Evolutionary conservation across 2,797 vertebrate genomes (phyloP).

Genomic region (Borostomias antarcticus): DNA sequence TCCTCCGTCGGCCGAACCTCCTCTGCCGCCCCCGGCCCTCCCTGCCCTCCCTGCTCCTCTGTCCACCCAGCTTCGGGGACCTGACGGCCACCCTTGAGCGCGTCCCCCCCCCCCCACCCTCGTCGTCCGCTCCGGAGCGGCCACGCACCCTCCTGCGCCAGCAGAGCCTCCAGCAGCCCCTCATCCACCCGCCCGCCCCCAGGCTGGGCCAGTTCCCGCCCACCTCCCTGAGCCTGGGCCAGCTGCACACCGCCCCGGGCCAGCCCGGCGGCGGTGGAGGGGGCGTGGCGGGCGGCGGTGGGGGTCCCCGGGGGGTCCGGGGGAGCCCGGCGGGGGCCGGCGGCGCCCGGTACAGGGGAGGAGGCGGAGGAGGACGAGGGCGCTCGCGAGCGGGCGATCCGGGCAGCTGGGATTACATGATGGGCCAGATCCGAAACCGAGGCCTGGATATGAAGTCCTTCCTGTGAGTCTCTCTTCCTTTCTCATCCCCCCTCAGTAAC

Average conservation of each 20-base stretch:
- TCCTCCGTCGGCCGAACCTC: constrained; percentile 60
- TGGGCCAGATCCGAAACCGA: constrained; percentile 96
- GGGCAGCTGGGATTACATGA: constrained; percentile 98
- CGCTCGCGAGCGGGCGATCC: constrained; percentile 87
- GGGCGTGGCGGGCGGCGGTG: constrained; percentile 77
- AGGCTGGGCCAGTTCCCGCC: constrained; percentile 84
- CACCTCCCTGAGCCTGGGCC: constrained; percentile 96
- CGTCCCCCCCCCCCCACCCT: no score
- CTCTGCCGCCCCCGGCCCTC: constrained; percentile 78
- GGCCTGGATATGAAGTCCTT: constrained; percentile 99
- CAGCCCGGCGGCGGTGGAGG: constrained; percentile 72
- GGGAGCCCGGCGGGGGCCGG: constrained; percentile 80
- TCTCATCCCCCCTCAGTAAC: constrained; percentile 27
- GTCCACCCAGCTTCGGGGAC: constrained; percentile 85
- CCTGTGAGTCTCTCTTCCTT: constrained; percentile 86
- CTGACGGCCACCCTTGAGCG: constrained; percentile 92
- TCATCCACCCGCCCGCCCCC: constrained; percentile 82
- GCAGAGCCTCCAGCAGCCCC: constrained; percentile 96
- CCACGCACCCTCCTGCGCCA: constrained; percentile 93
- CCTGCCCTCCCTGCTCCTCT: constrained; percentile 82
- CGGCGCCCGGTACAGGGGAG: constrained; percentile 80
- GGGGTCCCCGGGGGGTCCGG: constrained; percentile 77
- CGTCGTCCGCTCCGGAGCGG: constrained; percentile 82
- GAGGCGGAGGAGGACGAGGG: constrained; percentile 79
- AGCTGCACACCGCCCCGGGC: constrained; percentile 85